Evolutionary conservation across 1,140 invertebrate species (phyloP).

Genomic region (Penaeus chinensis): DNA sequence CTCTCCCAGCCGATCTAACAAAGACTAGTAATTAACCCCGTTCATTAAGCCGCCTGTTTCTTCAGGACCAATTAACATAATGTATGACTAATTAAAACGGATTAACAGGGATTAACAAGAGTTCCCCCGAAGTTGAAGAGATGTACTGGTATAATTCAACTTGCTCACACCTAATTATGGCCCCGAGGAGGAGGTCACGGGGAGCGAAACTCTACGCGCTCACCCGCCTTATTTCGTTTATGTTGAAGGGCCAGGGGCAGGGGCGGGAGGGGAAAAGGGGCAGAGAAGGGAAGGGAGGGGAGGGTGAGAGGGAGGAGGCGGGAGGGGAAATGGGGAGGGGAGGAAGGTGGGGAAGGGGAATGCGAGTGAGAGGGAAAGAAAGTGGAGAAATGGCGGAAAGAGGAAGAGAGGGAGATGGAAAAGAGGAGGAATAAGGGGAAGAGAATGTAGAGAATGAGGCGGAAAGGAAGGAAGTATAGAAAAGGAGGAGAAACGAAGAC

Average conservation of each 20-base stretch:
- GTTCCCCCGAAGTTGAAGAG: neutral
- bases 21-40: constrained; percentile 45
- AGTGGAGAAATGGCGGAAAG: neutral
- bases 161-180: too few species aligned
- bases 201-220: too few species aligned
- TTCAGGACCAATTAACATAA: constrained; percentile 61
- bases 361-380: neutral
- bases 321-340: neutral
- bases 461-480: neutral
- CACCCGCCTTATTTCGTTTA: too few species aligned
- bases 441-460: neutral
- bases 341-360: neutral
- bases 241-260: too few species aligned
- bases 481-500: neutral
- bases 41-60: constrained; percentile 56
- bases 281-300: neutral
- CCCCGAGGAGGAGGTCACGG: too few species aligned
- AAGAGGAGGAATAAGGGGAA: neutral
- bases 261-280: too few species aligned
- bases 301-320: neutral
- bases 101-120: constrained; percentile 52
- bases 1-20: constrained; percentile 34
- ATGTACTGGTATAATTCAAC: neutral
- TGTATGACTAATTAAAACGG: constrained; percentile 61
- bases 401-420: neutral